Evolutionary conservation across 2,888 invertebrate genomes (phyloP), one percentile per base, ranked within the genome.

Genomic region (Cryptops parisi): DNA sequence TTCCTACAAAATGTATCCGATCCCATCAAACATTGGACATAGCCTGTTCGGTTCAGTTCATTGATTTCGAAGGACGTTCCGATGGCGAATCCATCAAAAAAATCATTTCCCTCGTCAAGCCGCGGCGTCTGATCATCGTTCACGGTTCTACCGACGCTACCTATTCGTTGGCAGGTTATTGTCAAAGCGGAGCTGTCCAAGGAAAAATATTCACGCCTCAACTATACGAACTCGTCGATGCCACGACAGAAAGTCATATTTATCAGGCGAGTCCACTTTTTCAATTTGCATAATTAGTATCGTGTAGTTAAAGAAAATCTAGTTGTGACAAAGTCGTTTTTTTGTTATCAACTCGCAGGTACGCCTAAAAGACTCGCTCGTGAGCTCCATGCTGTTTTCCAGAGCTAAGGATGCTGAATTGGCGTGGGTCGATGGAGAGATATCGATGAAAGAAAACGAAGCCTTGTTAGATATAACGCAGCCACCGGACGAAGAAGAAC

Each of bases 221-320:
- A 27, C 57, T 70, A 3, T 68, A 70, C 0, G 94, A 96, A 62
- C 75, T 79, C 0, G 79, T 98, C 2, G 97, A 98, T 68, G 96
- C 90, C 0, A 97, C 98, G 0, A 93, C 93, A 0, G 97, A 98
- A 70, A 90, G 91, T 0, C 90, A 96, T 64, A 98, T 98, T 62
- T 97, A 93, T 69, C 97, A 97, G 76, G 89, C 88, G 55, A n/a
- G n/a, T n/a, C n/a, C n/a, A n/a, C n/a, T n/a, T n/a, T n/a, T n/a
- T n/a, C n/a, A n/a, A n/a, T n/a, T n/a, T n/a, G n/a, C n/a, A n/a
- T n/a, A n/a, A n/a, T n/a, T n/a, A n/a, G n/a, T n/a, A n/a, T n/a
- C n/a, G n/a, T n/a, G n/a, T n/a, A n/a, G n/a, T n/a, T 33, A 33
- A n/a, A n/a, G 21, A 52, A 12, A 9, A 50, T 24, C 21, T 54